Conservation (phyloP, 92 coral and sea anemone species). For the Umimayanthus chanpuru region DNA sequence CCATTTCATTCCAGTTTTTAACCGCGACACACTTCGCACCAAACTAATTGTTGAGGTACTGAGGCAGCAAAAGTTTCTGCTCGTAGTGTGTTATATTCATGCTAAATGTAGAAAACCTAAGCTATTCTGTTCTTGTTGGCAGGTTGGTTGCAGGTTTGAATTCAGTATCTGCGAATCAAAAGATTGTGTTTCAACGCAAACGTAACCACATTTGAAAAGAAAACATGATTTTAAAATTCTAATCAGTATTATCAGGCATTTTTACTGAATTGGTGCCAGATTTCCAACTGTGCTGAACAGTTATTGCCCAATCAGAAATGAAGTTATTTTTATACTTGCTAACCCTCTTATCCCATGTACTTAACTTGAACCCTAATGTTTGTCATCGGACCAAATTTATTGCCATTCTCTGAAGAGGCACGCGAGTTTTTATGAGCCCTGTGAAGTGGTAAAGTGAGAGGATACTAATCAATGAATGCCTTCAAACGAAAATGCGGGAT, state of each 20-base stretch:
- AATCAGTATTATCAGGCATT: background rate
- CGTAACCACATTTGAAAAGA: background rate
- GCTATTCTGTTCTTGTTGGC: too few relatives aligned
- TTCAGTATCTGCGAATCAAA: background rate
- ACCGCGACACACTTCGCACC: too few relatives aligned
- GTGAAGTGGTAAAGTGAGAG: background rate
- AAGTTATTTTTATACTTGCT: slow-evolving; percentile 3
- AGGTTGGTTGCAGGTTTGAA: background rate
- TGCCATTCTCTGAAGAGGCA: background rate
- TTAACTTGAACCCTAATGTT: background rate
- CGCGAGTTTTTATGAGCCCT: too few relatives aligned
- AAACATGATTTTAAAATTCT: background rate
- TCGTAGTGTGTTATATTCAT: too few relatives aligned
- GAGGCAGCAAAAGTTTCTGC: too few relatives aligned
- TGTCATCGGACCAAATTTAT: background rate
- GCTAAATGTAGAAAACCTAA: too few relatives aligned
- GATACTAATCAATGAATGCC: slow-evolving; percentile 34
- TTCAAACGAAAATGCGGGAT: slow-evolving; percentile 47
- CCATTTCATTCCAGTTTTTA: too few relatives aligned
- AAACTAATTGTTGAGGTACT: too few relatives aligned
- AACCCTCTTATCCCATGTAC: background rate
- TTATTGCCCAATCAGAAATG: slow-evolving; percentile 34
- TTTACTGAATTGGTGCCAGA: slow-evolving; percentile 27
- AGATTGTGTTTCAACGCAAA: background rate
- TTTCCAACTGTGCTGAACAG: slow-evolving; percentile 6